Evolutionary conservation across 1,140 invertebrate species (phyloP).

Genomic region (Venturia canescens): DNA sequence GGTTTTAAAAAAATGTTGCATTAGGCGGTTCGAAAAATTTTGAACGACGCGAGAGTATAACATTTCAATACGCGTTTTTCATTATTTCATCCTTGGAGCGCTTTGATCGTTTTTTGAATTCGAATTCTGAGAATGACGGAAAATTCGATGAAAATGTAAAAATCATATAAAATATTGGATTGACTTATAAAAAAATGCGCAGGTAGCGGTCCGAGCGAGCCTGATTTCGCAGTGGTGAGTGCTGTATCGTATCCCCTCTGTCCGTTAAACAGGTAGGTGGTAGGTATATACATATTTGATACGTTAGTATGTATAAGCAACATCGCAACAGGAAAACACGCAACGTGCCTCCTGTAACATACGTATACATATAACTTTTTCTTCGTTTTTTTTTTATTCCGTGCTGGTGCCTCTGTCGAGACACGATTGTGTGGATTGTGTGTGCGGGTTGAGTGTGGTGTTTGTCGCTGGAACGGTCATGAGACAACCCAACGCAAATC

Average conservation of each 20-base stretch:
- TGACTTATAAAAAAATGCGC: background rate
- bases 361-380: slow-evolving; percentile 6
- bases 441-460: background rate
- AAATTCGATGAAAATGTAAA: no score
- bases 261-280: background rate
- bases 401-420: background rate
- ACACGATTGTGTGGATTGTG: slow-evolving; percentile 1
- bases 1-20: no score
- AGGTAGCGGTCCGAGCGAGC: background rate
- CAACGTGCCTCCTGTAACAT: background rate
- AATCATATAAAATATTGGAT: no score
- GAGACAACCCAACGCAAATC: background rate
- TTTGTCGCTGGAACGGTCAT: slow-evolving; percentile 18
- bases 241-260: background rate
- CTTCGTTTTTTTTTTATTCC: background rate
- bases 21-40: no score
- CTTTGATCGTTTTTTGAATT: no score
- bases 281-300: background rate
- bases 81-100: no score
- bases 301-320: background rate
- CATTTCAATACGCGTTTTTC: no score
- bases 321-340: background rate
- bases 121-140: no score
- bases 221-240: background rate
- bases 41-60: no score